Evolutionary conservation across 1,140 invertebrate genomes (phyloP), one percentile per base, ranked within the genome.

Genomic region (Drosophila pruinosa): DNA sequence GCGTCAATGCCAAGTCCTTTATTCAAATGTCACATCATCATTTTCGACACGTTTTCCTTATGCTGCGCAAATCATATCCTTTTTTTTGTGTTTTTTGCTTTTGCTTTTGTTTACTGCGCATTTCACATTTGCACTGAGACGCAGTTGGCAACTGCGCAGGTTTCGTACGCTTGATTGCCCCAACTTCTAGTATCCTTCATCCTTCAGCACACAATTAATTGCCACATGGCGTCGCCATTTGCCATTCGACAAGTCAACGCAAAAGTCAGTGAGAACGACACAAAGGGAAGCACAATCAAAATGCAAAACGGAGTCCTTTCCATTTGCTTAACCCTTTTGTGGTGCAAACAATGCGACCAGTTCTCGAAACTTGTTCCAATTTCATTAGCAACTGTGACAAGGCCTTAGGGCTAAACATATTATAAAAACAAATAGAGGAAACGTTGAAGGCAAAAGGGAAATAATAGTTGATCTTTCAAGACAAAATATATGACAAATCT

Each of bases 1-100:
- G 28, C 52, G 65, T 61, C 53, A 67, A 53, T 47, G 22, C 48
- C 28, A 19, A 78, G 82, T 88, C 67, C 78, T 82, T 81, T 86
- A 86, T 86, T 19, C 21, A 62, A 76, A 79, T 82, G 81, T 86
- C 81, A 88, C 59, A 77, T 73, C 71, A 73, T n/a, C n/a, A 72
- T 78, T 78, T 21, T n/a, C 73, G 68, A 72, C 75, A 61, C 62
- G 50, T 54, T 75, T 54, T 59, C 21, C 10, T 4, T 3, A 7
- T 19, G 34, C 36, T 58, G 70, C 58, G 39, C 50, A 75, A 58
- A 63, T 68, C n/a, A 26, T 2, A 34, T 48, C 28, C 43, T 43
- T 47, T 14, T 3, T 6, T 17, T 22, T 14, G 6, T 6, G 0
- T 1, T 17, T 2, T 24, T 10, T 3, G 8, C 17, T 22, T 14